phyloP scores from a whole-genome alignment of 1,140 invertebrate genomes.

The Lordiphosa mommai region DNA sequence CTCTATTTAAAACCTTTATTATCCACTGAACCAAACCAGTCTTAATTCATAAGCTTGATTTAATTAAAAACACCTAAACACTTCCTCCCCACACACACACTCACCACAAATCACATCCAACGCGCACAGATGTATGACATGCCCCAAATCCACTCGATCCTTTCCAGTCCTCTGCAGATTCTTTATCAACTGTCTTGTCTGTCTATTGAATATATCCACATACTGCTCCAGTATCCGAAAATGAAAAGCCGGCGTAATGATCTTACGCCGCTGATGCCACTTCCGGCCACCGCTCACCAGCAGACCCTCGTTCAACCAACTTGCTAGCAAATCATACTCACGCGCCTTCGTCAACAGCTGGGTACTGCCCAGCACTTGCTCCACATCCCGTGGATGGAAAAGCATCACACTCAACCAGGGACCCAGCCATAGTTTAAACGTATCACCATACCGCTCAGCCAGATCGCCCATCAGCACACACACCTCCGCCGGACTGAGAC shows the following conservation, averaged over 20 bases:
- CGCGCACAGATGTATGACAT: conserved; percentile 83
- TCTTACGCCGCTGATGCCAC: conserved; percentile 88
- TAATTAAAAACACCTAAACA: no score
- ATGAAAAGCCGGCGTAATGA: conserved; percentile 93
- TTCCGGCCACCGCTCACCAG: conserved; percentile 84
- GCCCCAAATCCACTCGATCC: conserved; percentile 82
- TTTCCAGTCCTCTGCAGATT: conserved; percentile 63
- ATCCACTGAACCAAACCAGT: no score
- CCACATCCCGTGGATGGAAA: conserved; percentile 51
- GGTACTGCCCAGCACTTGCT: conserved; percentile 42
- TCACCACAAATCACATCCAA: conserved; percentile 88
- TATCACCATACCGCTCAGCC: conserved; percentile 30
- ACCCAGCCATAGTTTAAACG: conserved; percentile 54
- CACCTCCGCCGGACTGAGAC: conserved; percentile 29
- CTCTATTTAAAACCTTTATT: no score
- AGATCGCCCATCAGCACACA: conserved; percentile 28
- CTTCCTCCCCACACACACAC: no score
- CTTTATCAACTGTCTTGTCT: conserved; percentile 82
- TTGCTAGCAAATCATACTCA: conserved; percentile 84
- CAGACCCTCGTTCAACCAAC: conserved; percentile 88
- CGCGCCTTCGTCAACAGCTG: conserved; percentile 54
- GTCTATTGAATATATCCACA: conserved; percentile 85
- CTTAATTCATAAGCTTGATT: no score
- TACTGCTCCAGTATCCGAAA: conserved; percentile 91
- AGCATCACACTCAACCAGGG: conserved; percentile 55